These are phyloP conservation scores for Eupeodes luniger DNA, from an alignment of 2,888 invertebrate genomes.

Conservation along the genomic window DNA sequence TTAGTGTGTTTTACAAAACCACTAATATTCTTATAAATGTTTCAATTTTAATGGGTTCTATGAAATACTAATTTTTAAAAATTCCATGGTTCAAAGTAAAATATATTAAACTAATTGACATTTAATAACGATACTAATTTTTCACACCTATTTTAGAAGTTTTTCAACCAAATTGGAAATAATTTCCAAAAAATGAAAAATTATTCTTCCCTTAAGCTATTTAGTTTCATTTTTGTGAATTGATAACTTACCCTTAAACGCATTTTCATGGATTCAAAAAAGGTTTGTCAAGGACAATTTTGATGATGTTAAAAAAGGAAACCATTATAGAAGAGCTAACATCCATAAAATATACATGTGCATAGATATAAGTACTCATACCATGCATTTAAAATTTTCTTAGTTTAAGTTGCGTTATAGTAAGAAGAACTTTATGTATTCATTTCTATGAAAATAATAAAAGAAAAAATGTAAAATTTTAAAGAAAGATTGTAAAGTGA, in stretches of 20 bases:
- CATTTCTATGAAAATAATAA: background rate
- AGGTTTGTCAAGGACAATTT: background rate
- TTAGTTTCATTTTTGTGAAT: background rate
- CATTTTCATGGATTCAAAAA: background rate
- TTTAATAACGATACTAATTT: no score
- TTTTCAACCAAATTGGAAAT: no score
- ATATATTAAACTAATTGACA: no score
- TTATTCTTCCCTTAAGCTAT: background rate
- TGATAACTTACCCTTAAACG: background rate
- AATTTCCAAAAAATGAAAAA: no score
- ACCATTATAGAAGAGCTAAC: conserved; percentile 65
- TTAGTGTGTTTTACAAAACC: no score
- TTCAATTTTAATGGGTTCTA: no score
- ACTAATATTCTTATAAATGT: no score
- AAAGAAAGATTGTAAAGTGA: conserved; percentile 57
- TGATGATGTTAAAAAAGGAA: conserved; percentile 40
- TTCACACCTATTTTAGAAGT: no score
- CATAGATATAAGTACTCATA: conserved; percentile 3
- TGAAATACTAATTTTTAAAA: no score
- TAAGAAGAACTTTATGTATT: background rate
- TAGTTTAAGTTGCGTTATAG: background rate
- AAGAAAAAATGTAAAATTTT: conserved; percentile 20
- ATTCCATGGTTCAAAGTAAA: no score
- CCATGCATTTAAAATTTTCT: conserved; percentile 65
- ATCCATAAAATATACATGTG: background rate